Percentiles rank a stretch among this genome's conserved stretches.
phyloP scores from a whole-genome alignment of 1,140 invertebrate genomes.

The Eupeodes corollae region DNA sequence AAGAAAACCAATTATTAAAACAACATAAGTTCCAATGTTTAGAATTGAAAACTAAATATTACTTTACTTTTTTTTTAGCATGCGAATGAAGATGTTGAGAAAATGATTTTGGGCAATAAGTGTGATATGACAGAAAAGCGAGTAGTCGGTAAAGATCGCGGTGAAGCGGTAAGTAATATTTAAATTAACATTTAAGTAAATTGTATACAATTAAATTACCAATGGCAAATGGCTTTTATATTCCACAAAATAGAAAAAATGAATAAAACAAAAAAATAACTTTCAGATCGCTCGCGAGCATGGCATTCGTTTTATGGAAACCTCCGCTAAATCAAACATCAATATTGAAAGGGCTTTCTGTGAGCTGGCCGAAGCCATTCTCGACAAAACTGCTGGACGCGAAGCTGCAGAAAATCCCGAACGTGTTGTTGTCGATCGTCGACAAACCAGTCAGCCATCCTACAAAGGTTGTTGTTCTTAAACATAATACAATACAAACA shows the following conservation, averaged over 20 bases:
- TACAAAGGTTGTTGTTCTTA: constrained; percentile 37
- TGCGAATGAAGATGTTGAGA: constrained; percentile 98
- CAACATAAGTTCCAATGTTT: neutral
- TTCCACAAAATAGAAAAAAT: too few species aligned
- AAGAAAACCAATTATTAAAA: neutral
- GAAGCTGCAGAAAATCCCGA: constrained; percentile 55
- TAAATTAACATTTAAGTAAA: neutral
- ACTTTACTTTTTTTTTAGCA: constrained; percentile 51
- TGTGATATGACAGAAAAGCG: constrained; percentile 98
- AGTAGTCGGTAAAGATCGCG: constrained; percentile 79
- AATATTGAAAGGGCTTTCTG: constrained; percentile 97
- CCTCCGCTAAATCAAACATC: constrained; percentile 94
- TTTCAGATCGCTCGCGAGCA: constrained; percentile 91
- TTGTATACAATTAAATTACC: too few species aligned
- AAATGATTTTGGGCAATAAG: constrained; percentile 99
- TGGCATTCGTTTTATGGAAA: constrained; percentile 96
- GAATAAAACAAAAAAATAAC: too few species aligned
- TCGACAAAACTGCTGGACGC: constrained; percentile 68
- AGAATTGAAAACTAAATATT: neutral
- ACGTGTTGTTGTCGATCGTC: constrained; percentile 51
- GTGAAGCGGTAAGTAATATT: constrained; percentile 60
- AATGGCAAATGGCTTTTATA: neutral
- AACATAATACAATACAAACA: constrained; percentile 4
- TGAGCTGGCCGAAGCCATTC: constrained; percentile 91
- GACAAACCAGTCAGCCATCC: constrained; percentile 37